Base-by-base conservation (phyloP, 2,797 vertebrate genomes). In the Hyperoplus lanceolatus region DNA sequence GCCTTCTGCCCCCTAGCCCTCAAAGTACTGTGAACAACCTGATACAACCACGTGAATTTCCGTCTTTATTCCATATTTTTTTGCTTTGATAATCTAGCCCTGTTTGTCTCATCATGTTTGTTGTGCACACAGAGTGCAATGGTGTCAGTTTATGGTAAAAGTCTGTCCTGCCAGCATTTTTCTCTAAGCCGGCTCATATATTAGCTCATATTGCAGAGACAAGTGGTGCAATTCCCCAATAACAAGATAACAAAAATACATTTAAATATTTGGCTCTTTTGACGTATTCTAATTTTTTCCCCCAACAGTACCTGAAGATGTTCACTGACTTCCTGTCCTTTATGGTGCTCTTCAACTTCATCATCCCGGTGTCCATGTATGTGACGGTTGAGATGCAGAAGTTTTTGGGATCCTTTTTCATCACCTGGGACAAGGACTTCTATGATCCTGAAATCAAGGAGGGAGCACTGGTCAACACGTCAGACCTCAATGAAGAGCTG, bases 371-470 rank as follows among this genome's bases (percentile, higher is more conserved):
- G 69, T 99, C 98, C 92, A 99, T 99, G 98, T 99, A 99, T 0
- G 98, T 99, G 76, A 99, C 98, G 0, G 98, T 99, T 60, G 98
- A 99, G 93, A 99, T 99, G 98, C 98, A 99, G 84, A 99, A 99
- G 92, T 99, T 99, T 92, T 86, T 99, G 88, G 98, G 98, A 55
- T 99, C 98, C 45, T 99, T 98, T 91, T 99, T 99, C 91, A 99
- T 99, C 89, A 86, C 96, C 0, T 99, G 98, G 98, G 98, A 99
- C 93, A 97, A 96, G 73, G 98, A 99, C 81, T 97, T 99, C 94
- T 99, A 94, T 6, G 97, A 99, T 36, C 95, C 96, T 3, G 96
- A 97, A 82, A 98, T 97, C 80, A 84, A 96, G 60, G 98, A 99
- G 89, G 98, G 98, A 18, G 98, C 98, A 0, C 86, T 99, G 89